Conservation (phyloP, 2,888 invertebrate genomes). For the Stomorhina lunata region DNA sequence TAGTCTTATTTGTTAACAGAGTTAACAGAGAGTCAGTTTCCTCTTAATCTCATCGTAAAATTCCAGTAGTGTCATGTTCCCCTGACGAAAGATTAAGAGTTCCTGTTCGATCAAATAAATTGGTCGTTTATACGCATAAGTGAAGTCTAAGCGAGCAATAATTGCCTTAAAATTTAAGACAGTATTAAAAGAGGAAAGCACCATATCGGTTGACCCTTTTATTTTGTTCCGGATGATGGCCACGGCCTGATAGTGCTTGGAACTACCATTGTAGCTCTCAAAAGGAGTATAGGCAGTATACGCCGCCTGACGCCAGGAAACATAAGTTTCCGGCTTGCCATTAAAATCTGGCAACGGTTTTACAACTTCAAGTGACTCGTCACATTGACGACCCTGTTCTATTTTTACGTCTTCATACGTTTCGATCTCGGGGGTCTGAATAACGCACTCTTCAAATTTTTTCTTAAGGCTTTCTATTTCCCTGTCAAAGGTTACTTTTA, state of each 20-base stretch:
- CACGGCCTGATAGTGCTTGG: too few relatives aligned
- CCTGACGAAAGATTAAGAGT: conserved; percentile 56
- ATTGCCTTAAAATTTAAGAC: conserved; percentile 53
- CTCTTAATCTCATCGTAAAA: conserved; percentile 57
- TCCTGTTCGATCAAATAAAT: conserved; percentile 62
- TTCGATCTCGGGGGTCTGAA: background rate
- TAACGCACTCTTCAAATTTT: background rate
- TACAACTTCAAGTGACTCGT: too few relatives aligned
- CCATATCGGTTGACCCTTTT: conserved; percentile 45
- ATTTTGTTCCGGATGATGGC: too few relatives aligned
- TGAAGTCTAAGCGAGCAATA: conserved; percentile 52
- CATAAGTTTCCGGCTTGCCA: too few relatives aligned
- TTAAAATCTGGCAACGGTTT: too few relatives aligned
- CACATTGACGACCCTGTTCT: too few relatives aligned
- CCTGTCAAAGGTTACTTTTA: background rate
- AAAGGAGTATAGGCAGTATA: too few relatives aligned
- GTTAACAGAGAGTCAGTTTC: too few relatives aligned
- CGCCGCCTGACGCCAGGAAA: too few relatives aligned
- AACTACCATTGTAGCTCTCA: too few relatives aligned
- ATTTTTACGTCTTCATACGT: background rate
- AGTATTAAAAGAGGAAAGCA: conserved; percentile 54
- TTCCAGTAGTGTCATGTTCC: conserved; percentile 43
- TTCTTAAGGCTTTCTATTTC: background rate
- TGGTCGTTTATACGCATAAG: conserved; percentile 45
- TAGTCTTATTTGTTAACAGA: conserved; percentile 47